These are phyloP conservation scores for Bothrops jararaca DNA, from an alignment of 2,113 vertebrate genomes.

Conservation along the genomic window DNA sequence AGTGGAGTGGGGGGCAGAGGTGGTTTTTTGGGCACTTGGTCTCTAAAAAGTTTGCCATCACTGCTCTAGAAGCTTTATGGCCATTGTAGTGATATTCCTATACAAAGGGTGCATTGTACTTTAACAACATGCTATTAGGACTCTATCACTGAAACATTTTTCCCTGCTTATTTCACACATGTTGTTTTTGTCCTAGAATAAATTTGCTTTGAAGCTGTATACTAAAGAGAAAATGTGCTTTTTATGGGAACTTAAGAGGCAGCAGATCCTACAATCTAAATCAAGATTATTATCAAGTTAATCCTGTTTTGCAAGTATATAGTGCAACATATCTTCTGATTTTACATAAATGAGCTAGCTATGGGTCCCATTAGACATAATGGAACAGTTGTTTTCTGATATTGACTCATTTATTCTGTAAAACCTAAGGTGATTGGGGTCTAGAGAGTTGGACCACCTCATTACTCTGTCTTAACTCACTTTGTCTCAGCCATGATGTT, in stretches of 20 bases:
- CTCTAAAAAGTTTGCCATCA: too few relatives aligned
- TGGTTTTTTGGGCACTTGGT: too few relatives aligned
- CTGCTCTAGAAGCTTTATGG: constrained; percentile 5
- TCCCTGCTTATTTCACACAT: not conserved
- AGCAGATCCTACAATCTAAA: not conserved
- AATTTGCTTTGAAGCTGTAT: constrained; percentile 3
- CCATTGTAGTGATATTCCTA: not conserved
- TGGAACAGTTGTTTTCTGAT: not conserved
- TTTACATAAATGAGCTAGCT: not conserved
- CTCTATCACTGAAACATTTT: not conserved
- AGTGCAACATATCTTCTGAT: not conserved
- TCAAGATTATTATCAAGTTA: not conserved
- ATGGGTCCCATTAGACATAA: not conserved
- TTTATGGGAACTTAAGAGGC: not conserved
- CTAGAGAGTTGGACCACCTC: not conserved
- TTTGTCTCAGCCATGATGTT: not conserved
- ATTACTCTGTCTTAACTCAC: not conserved
- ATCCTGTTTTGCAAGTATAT: not conserved
- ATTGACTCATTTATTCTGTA: not conserved
- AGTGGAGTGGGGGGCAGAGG: too few relatives aligned
- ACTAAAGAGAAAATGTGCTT: not conserved
- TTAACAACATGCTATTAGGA: constrained; percentile 12
- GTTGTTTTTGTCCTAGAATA: constrained; percentile 9
- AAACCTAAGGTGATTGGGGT: not conserved
- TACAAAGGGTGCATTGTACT: not conserved